These are phyloP conservation scores for Pocota personata DNA, from an alignment of 2,888 invertebrate species.

Conservation along the genomic window DNA sequence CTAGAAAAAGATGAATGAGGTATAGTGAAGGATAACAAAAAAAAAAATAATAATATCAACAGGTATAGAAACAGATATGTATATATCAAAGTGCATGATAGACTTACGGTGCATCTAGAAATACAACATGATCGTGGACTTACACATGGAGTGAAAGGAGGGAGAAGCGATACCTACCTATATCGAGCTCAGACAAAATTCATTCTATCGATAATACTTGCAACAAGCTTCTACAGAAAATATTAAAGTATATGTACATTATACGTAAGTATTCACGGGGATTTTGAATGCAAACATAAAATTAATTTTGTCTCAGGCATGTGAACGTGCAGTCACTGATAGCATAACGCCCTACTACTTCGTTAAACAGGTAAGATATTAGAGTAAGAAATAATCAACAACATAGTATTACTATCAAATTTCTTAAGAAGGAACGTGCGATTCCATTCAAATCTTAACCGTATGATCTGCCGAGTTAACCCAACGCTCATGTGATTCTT, in stretches of 20 bases:
- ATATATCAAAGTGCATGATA: conserved; percentile 53
- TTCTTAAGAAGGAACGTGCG: background rate
- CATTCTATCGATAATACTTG: background rate
- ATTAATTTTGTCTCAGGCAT: background rate
- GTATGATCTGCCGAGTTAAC: too few relatives aligned
- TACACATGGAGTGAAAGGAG: conserved; percentile 7
- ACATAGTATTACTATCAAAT: too few relatives aligned
- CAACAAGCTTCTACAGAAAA: background rate
- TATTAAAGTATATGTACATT: background rate
- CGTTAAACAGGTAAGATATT: background rate
- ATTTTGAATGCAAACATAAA: background rate
- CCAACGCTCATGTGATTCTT: too few relatives aligned
- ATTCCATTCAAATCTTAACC: background rate
- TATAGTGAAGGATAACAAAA: conserved; percentile 36
- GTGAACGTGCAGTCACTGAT: background rate
- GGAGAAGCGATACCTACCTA: conserved; percentile 34
- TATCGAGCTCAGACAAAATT: background rate
- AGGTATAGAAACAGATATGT: conserved; percentile 47
- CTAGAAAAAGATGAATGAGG: conserved; percentile 32
- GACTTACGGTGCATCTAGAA: conserved; percentile 53
- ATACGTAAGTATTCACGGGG: too few relatives aligned
- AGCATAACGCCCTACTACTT: background rate
- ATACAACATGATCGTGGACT: conserved; percentile 35
- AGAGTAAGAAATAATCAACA: background rate
- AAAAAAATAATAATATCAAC: background rate